These are phyloP conservation scores for Rhea americana DNA, from an alignment of 2,113 vertebrate species.

Conservation along the genomic window DNA sequence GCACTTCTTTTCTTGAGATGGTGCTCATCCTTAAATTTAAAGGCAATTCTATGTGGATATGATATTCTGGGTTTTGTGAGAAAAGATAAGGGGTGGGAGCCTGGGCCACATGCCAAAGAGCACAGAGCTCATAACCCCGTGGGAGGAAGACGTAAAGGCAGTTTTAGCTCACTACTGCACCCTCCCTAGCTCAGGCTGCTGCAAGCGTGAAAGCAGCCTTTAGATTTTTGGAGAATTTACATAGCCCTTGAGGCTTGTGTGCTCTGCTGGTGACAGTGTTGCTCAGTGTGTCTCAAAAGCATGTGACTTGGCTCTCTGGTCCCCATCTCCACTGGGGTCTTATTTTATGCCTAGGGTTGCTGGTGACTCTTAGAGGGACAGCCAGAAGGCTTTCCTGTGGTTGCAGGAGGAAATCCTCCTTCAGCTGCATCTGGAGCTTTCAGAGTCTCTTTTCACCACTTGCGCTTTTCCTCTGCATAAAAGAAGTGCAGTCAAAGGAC, in stretches of 20 bases:
- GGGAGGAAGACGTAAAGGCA: neutral
- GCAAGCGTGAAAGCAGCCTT: neutral
- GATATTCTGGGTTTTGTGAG: neutral
- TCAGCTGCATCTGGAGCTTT: neutral
- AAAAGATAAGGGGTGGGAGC: neutral
- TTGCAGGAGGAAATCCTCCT: neutral
- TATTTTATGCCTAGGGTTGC: neutral
- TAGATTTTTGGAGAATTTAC: neutral
- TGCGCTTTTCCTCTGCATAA: neutral
- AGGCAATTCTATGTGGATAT: neutral
- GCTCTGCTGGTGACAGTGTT: neutral
- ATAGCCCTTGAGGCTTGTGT: neutral
- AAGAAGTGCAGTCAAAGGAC: neutral
- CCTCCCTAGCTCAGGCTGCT: neutral
- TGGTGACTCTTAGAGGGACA: neutral
- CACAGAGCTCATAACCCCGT: neutral
- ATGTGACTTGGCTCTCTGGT: neutral
- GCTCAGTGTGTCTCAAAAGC: fast-evolving
- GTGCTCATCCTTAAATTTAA: neutral
- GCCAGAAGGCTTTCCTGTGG: neutral
- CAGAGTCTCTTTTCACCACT: neutral
- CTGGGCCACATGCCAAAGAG: neutral
- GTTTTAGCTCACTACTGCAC: neutral
- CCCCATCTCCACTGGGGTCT: neutral
- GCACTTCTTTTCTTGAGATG: neutral